phyloP scores from a whole-genome alignment of 2,888 invertebrate genomes.

The Cenopis cana region DNA sequence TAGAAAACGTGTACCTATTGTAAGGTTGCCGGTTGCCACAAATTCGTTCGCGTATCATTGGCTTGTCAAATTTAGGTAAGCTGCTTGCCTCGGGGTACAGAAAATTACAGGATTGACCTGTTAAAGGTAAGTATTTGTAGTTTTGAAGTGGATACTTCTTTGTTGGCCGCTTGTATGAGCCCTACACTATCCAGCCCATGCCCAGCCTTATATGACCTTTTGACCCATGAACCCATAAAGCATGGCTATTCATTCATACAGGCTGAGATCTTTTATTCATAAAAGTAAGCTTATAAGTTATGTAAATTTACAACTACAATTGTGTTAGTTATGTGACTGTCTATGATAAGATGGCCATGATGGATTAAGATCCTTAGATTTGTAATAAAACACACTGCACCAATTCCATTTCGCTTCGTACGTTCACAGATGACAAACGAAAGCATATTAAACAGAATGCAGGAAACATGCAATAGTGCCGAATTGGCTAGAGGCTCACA shows the following conservation, averaged over 20 bases:
- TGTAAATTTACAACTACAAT: no score
- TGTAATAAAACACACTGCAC: neutral
- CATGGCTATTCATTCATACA: no score
- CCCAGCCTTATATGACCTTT: no score
- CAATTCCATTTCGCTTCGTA: slow-evolving; percentile 35
- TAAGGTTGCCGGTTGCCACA: slow-evolving; percentile 25
- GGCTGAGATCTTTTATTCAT: no score
- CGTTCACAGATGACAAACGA: slow-evolving; percentile 39
- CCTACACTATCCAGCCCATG: no score
- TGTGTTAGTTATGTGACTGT: neutral
- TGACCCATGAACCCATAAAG: no score
- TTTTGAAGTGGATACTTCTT: no score
- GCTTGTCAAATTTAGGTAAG: slow-evolving; percentile 4
- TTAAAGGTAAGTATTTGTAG: neutral
- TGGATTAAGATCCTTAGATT: no score
- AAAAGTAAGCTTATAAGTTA: no score
- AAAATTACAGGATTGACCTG: neutral
- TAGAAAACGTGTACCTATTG: slow-evolving; percentile 50
- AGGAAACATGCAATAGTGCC: slow-evolving; percentile 49
- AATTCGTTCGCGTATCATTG: slow-evolving; percentile 8
- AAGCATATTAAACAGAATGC: slow-evolving; percentile 44
- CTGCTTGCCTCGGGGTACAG: neutral
- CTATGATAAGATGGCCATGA: neutral
- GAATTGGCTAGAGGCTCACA: slow-evolving; percentile 48
- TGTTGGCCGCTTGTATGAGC: no score